Conservation (phyloP, 2,113 vertebrate genomes). For the Acrocephalus arundinaceus region DNA sequence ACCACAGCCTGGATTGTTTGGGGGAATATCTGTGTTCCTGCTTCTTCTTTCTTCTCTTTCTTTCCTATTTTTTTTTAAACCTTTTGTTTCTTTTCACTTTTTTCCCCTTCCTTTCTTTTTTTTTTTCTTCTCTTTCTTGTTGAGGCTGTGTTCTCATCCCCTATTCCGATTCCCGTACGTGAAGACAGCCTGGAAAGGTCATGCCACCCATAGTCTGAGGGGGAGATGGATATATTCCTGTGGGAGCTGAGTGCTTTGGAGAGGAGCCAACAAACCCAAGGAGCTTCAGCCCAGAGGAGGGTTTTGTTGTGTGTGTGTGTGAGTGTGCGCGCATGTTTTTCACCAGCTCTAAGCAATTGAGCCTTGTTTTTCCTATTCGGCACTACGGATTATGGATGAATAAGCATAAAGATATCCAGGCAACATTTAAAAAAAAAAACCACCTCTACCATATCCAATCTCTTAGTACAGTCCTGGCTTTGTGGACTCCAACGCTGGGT, state of each 20-base stretch:
- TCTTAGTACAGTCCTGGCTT: slow-evolving; percentile 61
- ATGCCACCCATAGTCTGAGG: slow-evolving; percentile 58
- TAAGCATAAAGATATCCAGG: slow-evolving; percentile 78
- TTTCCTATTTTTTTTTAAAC: too few species aligned
- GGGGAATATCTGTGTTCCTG: not conserved
- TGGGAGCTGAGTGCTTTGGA: slow-evolving; percentile 78
- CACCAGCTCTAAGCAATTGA: slow-evolving; percentile 66
- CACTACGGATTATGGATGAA: slow-evolving; percentile 76
- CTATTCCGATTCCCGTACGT: slow-evolving; percentile 28
- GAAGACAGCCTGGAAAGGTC: slow-evolving; percentile 67
- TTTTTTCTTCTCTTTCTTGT: not conserved
- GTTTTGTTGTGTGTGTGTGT: slow-evolving; percentile 37
- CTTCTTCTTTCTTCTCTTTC: not conserved
- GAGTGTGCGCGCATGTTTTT: slow-evolving; percentile 8
- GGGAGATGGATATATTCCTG: slow-evolving; percentile 71
- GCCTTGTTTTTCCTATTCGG: slow-evolving; percentile 67
- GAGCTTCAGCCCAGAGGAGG: slow-evolving; percentile 66
- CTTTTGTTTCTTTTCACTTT: not conserved
- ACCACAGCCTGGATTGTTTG: slow-evolving; percentile 1
- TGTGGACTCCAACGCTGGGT: not conserved
- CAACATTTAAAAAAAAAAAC: slow-evolving; percentile 69
- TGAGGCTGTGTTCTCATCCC: not conserved
- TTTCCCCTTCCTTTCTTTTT: accelerated
- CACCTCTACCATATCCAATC: slow-evolving; percentile 63
- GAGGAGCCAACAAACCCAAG: slow-evolving; percentile 62